Evolutionary conservation across 2,113 vertebrate species (phyloP).

Genomic region (Grus americana): DNA sequence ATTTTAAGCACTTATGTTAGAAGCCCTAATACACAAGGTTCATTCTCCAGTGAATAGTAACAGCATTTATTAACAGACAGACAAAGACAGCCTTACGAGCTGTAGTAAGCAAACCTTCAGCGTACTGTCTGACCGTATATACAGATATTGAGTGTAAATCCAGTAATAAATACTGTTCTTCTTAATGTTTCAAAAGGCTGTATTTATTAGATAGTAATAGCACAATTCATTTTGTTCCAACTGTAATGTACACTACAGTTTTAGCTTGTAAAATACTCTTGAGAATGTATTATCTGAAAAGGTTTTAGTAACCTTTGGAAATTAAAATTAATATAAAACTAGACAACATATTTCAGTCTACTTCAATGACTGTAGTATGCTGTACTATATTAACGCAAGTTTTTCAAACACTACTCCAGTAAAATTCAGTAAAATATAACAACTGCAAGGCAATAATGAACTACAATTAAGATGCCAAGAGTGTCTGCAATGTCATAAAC

Average conservation of each 20-base stretch:
- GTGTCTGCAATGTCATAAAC: neutral
- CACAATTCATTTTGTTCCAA: neutral
- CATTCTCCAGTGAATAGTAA: neutral
- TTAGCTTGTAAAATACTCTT: neutral
- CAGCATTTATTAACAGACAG: neutral
- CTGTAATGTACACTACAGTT: neutral
- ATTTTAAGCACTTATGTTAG: neutral
- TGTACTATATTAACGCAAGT: neutral
- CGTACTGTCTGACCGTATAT: neutral
- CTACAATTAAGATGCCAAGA: neutral
- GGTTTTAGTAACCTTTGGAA: neutral
- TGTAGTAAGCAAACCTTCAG: neutral
- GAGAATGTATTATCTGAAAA: neutral
- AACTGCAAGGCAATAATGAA: neutral
- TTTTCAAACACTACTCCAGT: neutral
- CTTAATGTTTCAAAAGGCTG: neutral
- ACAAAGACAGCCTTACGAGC: neutral
- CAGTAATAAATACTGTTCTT: neutral
- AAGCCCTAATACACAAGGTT: neutral
- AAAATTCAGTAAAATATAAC: neutral
- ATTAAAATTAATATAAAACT: neutral
- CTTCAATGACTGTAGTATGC: neutral
- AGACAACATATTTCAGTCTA: neutral
- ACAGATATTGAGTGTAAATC: neutral
- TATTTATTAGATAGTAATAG: neutral